phyloP scores from a whole-genome alignment of 2,797 vertebrate genomes.

The Choloepus didactylus region DNA sequence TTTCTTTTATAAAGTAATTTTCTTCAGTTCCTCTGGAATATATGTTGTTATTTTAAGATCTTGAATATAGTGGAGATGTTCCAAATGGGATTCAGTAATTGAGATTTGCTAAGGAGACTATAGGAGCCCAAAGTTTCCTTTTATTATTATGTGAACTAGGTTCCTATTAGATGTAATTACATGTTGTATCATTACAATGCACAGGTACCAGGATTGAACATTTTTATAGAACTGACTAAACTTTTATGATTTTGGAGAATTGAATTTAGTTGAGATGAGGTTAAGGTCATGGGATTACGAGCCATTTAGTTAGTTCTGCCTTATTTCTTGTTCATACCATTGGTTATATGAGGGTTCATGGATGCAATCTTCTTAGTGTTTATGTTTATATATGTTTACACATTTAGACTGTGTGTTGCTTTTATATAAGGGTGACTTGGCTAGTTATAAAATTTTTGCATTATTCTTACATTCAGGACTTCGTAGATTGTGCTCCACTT shows the following conservation, averaged over 20 bases:
- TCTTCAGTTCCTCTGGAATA: slow-evolving; percentile 48
- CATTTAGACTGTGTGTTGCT: neutral
- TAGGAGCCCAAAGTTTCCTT: slow-evolving; percentile 24
- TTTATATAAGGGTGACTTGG: slow-evolving; percentile 1
- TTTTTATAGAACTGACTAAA: slow-evolving; percentile 30
- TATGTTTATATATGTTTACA: neutral
- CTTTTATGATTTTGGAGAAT: slow-evolving; percentile 48
- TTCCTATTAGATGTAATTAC: slow-evolving; percentile 39
- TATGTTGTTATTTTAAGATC: slow-evolving; percentile 45
- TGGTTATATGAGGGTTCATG: neutral
- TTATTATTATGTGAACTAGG: slow-evolving; percentile 55
- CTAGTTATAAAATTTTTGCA: neutral
- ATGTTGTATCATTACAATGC: neutral
- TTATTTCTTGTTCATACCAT: slow-evolving; percentile 12
- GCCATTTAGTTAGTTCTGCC: slow-evolving; percentile 50
- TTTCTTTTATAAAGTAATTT: slow-evolving; percentile 48
- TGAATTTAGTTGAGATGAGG: slow-evolving; percentile 42
- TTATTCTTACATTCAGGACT: neutral
- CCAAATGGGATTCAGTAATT: slow-evolving; percentile 50
- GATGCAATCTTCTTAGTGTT: neutral
- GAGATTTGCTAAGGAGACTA: slow-evolving; percentile 49
- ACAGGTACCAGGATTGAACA: neutral
- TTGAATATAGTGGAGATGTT: slow-evolving; percentile 38
- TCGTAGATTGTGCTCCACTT: neutral
- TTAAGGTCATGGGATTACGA: slow-evolving; percentile 17